Evolutionary conservation across 2,888 invertebrate genomes (phyloP).

Genomic region (Lasioglossum malachurum): DNA sequence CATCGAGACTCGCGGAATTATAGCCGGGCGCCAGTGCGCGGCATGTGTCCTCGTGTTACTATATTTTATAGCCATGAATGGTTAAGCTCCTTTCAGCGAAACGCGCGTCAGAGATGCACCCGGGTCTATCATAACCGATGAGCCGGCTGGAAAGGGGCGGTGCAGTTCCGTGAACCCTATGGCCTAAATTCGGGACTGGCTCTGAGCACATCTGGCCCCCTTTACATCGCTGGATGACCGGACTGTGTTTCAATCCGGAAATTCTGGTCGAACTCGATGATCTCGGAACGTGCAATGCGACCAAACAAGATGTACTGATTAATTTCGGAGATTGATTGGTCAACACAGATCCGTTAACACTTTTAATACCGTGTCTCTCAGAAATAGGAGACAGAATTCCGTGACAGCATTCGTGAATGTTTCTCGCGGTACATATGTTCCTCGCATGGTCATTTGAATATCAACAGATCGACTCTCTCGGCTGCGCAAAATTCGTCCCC

Average conservation of each 20-base stretch:
- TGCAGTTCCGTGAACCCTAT: constrained; percentile 62
- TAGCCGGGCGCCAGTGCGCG: constrained; percentile 44
- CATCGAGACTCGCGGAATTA: neutral
- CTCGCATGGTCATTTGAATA: neutral
- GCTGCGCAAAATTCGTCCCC: neutral
- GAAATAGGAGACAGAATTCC: neutral
- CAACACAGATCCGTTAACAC: neutral
- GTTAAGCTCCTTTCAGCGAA: constrained; percentile 62
- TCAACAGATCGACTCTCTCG: constrained; percentile 12
- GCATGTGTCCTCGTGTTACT: constrained; percentile 63
- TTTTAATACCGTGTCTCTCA: too few species aligned
- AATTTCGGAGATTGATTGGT: neutral
- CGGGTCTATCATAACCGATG: constrained; percentile 55
- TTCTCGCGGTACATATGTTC: neutral
- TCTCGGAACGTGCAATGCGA: neutral
- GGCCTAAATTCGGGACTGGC: constrained; percentile 52
- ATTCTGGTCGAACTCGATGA: neutral
- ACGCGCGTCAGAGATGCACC: constrained; percentile 43
- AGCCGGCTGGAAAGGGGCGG: constrained; percentile 61
- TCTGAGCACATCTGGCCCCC: constrained; percentile 62
- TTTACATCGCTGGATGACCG: constrained; percentile 40
- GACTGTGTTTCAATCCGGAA: constrained; percentile 8
- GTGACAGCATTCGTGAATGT: too few species aligned
- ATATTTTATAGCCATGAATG: constrained; percentile 69
- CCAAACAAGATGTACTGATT: neutral